A percentile compares a stretch with the other conserved stretches of the same genome.
Conservation (phyloP, 2,797 vertebrate genomes). For the Parauchenoglanis ngamensis region DNA sequence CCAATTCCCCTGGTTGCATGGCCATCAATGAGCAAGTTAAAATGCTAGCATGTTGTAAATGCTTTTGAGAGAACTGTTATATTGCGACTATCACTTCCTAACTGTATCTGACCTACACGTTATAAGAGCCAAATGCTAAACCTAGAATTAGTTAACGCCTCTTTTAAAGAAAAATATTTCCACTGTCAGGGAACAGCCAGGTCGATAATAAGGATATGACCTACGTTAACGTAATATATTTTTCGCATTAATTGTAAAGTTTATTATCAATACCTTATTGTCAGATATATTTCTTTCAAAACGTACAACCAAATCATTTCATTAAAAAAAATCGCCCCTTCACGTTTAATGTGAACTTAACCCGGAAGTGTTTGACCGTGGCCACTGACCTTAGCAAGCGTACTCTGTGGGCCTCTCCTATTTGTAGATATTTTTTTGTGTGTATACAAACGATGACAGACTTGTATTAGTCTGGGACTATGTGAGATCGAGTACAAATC, state of each 20-base stretch:
- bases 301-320: background rate
- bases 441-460: background rate
- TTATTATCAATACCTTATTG: background rate
- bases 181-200: background rate
- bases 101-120: background rate
- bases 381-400: slow-evolving; percentile 16
- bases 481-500: background rate
- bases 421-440: slow-evolving; percentile 25
- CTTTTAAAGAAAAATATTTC: background rate
- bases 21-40: background rate
- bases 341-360: background rate
- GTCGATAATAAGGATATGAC: background rate
- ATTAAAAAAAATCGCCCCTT: background rate
- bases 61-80: background rate
- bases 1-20: too few species aligned
- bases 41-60: background rate
- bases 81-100: background rate
- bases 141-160: background rate
- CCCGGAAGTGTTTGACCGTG: slow-evolving; percentile 47
- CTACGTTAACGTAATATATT: background rate
- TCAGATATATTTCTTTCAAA: background rate
- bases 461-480: background rate
- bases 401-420: slow-evolving; percentile 21
- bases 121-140: background rate
- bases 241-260: background rate